phyloP scores from a whole-genome alignment of 1,140 invertebrate species.

The Lasioglossum baleicum region DNA sequence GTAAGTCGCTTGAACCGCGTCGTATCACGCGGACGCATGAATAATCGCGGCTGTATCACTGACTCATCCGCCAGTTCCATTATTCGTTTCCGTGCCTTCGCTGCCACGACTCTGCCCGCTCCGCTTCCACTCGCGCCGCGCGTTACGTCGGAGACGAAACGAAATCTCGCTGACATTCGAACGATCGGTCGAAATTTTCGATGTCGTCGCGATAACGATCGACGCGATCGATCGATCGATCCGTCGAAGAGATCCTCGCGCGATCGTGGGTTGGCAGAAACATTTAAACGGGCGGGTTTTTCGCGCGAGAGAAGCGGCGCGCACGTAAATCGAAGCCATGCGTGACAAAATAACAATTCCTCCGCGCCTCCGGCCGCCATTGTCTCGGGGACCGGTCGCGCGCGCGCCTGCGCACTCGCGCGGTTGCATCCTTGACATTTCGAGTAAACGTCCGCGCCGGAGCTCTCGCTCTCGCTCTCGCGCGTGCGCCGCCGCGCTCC shows the following conservation, averaged over 20 bases:
- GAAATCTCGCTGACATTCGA: too few species aligned
- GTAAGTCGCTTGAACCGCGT: not conserved
- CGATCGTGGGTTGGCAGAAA: conserved; percentile 27
- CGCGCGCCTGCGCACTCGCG: conserved; percentile 33
- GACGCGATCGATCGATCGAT: too few species aligned
- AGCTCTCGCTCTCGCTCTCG: too few species aligned
- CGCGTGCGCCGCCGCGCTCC: too few species aligned
- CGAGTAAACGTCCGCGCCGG: conserved; percentile 56
- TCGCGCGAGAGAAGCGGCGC: too few species aligned
- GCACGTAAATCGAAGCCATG: conserved; percentile 36
- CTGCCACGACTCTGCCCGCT: not conserved
- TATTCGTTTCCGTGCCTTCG: too few species aligned
- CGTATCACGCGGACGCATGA: conserved; percentile 12
- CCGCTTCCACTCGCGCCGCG: too few species aligned
- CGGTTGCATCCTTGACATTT: conserved; percentile 78
- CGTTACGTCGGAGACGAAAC: too few species aligned
- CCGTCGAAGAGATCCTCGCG: too few species aligned
- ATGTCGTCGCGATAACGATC: too few species aligned
- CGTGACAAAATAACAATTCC: conserved; percentile 69
- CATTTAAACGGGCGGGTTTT: conserved; percentile 45
- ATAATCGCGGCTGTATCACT: conserved; percentile 17
- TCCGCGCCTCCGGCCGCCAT: conserved; percentile 56
- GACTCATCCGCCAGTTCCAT: not conserved
- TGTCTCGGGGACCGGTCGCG: conserved; percentile 49
- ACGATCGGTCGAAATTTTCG: too few species aligned